Base-by-base conservation (phyloP, 2,888 invertebrate species). In the Laspeyria flexula region DNA sequence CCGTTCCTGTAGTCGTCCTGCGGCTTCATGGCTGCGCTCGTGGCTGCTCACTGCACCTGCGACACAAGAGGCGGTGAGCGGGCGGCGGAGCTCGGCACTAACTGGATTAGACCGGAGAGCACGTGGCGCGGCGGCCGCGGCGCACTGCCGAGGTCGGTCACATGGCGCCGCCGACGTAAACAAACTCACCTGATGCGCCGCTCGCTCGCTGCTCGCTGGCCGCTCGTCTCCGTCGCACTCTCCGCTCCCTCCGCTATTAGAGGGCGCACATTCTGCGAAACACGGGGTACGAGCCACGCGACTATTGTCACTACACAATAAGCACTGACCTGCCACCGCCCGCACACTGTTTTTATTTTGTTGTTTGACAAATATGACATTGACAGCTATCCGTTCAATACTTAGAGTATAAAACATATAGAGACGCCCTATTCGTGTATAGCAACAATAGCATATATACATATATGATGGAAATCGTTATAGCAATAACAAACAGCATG, bases 1-100 rank as follows among this genome's bases (percentile, higher is more conserved):
- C 88, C 87, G 71, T 88, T 88, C 55, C 77, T 76, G 73, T 73
- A 79, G 61, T 80, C 80, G 63, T 86, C 81, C 46, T 76, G 81
- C 39, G 85, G 85, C 73, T 79, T 82, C 87, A 87, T 87, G 72
- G 65, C 64, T 58, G 56, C 53, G 46, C 10, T 10, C 30, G 50
- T 29, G 44, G 44, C 47, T 31, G 47, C 52, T 51, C 44, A 43
- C 60, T 44, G 49, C 56, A 57, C 61, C 70, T 59, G 59, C 54
- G 43, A 46, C 46, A 58, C 48, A 63, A 49, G 39, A 43, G 30
- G 43, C 33, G 21, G 52, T 67, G 41, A 67, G 54, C 51, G 39
- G 42, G 41, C 47, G 42, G 45, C 45, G 34, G 21, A 23, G 57
- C 53, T 50, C 52, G 41, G 40, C 57, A 33, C 55, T 78, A 81